phyloP scores from a whole-genome alignment of 1,140 invertebrate species.

The Ptiloglossa arizonensis region DNA sequence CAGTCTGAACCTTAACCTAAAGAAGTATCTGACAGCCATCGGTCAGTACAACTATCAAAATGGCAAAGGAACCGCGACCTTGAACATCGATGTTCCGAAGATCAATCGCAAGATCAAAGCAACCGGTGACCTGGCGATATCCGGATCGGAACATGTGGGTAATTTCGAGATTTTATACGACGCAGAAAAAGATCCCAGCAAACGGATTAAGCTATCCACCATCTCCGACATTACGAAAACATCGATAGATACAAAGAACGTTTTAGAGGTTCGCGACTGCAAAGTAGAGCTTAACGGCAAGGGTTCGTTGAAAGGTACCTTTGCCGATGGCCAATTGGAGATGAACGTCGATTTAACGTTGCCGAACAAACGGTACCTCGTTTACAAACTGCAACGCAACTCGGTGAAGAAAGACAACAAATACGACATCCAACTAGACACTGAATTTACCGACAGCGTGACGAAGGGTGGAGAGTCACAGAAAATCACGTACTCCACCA shows the following conservation, averaged over 20 bases:
- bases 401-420: constrained; percentile 73
- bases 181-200: constrained; percentile 86
- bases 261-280: constrained; percentile 82
- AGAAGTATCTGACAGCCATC: constrained; percentile 73
- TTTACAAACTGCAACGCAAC: constrained; percentile 80
- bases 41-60: constrained; percentile 75
- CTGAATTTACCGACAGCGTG: constrained; percentile 79
- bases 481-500: constrained; percentile 74
- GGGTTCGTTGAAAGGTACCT: constrained; percentile 75
- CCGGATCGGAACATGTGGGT: constrained; percentile 82
- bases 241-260: constrained; percentile 86
- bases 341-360: constrained; percentile 82
- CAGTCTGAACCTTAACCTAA: constrained; percentile 73
- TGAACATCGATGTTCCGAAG: constrained; percentile 79
- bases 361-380: constrained; percentile 83
- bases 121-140: constrained; percentile 82
- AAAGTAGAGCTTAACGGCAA: constrained; percentile 83
- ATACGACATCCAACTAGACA: constrained; percentile 75
- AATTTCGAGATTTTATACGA: constrained; percentile 85
- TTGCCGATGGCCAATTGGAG: constrained; percentile 77
- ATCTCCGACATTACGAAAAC: constrained; percentile 83
- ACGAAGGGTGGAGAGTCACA: constrained; percentile 82
- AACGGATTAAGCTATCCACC: constrained; percentile 85
- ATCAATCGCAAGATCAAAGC: constrained; percentile 84
- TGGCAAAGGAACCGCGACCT: constrained; percentile 77